A percentile compares a stretch with the other conserved stretches of the same genome.
Conservation (phyloP, 2,888 invertebrate species). For the Scaptomyza parva region DNA sequence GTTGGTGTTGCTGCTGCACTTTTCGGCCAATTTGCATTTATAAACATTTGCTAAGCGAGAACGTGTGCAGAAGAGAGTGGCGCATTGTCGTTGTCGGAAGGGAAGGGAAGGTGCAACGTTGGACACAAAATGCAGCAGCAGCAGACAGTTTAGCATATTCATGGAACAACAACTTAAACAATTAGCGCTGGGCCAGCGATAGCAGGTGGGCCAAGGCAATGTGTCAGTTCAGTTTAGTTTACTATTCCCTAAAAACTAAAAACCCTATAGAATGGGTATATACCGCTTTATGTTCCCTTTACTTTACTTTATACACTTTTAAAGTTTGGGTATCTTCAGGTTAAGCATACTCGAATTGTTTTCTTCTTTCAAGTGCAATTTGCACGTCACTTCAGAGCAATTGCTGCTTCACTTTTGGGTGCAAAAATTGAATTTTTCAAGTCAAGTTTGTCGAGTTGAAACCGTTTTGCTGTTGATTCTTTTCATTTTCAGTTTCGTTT, state of each 20-base stretch:
- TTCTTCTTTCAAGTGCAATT: slow-evolving; percentile 47
- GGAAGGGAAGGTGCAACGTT: background rate
- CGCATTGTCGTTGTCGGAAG: background rate
- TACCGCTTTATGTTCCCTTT: background rate
- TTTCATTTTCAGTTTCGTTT: slow-evolving; percentile 13
- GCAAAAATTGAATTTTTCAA: slow-evolving; percentile 55
- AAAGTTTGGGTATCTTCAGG: slow-evolving; percentile 18
- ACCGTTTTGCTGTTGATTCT: slow-evolving; percentile 5
- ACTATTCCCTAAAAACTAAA: slow-evolving; percentile 22
- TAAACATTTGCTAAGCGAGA: slow-evolving; percentile 65
- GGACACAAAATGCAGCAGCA: slow-evolving; percentile 27
- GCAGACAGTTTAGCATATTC: slow-evolving; percentile 78
- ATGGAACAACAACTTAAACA: slow-evolving; percentile 78
- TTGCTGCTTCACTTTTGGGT: slow-evolving; percentile 54
- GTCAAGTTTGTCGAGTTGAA: slow-evolving; percentile 29
- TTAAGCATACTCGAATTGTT: background rate
- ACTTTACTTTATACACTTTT: background rate
- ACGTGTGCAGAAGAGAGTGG: background rate
- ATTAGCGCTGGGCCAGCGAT: slow-evolving; percentile 60
- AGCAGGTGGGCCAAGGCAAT: slow-evolving; percentile 53
- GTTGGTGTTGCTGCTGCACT: slow-evolving; percentile 65
- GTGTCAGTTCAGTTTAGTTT: slow-evolving; percentile 47
- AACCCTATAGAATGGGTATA: background rate
- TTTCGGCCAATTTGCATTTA: slow-evolving; percentile 80
- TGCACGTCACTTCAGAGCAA: slow-evolving; percentile 71